phyloP scores from a whole-genome alignment of 1,140 invertebrate species.

The Trachelipus rathkii region DNA sequence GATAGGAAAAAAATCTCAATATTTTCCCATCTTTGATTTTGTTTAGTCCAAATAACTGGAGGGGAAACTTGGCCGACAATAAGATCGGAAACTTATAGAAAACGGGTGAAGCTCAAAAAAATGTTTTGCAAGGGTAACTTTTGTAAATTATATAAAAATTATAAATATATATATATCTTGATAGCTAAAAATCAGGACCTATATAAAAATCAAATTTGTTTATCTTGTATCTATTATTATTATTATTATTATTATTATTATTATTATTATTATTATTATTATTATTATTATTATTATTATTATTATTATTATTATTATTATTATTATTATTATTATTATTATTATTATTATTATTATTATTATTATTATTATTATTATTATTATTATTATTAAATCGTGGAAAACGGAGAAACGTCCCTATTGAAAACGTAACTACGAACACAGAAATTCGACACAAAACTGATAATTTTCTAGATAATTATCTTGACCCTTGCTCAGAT shows the following conservation, averaged over 20 bases:
- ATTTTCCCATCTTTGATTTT: conserved; percentile 6
- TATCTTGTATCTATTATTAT: not conserved
- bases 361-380: conserved; percentile 9
- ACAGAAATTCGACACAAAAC: too few species aligned
- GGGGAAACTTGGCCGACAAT: not conserved
- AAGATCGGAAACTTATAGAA: not conserved
- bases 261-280: not conserved
- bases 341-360: conserved; percentile 15
- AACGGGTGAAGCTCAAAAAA: not conserved
- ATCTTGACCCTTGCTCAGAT: too few species aligned
- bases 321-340: conserved; percentile 8
- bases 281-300: not conserved
- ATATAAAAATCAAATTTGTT: not conserved
- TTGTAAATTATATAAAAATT: not conserved
- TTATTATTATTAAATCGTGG: not conserved
- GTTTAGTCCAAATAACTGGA: not conserved
- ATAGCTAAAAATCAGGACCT: not conserved
- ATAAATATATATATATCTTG: too few species aligned
- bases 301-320: not conserved
- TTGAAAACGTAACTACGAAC: too few species aligned
- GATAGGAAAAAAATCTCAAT: conserved; percentile 2
- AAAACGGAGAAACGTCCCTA: too few species aligned
- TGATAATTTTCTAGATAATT: too few species aligned
- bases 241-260: not conserved
- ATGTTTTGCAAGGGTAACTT: not conserved